Percentiles rank a stretch among this genome's conserved stretches.
Evolutionary conservation across 2,888 invertebrate species (phyloP).

Genomic region (Stenotaenia linearis): DNA sequence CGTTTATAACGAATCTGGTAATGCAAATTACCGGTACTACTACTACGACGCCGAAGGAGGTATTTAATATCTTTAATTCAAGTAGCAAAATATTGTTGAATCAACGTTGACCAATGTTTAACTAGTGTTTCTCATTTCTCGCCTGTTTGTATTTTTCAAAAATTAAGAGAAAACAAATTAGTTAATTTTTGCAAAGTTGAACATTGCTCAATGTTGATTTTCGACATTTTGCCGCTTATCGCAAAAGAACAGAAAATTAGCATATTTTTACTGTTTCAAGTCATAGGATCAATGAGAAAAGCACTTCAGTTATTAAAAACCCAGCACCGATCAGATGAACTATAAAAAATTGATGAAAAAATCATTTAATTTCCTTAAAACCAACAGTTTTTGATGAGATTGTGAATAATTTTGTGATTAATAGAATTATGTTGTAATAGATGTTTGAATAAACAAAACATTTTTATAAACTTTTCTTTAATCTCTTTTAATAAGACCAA

Average conservation of each 20-base stretch:
- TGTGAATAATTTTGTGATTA: no score
- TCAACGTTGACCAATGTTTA: no score
- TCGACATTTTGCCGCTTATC: no score
- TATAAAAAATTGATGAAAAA: not conserved
- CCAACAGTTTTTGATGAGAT: no score
- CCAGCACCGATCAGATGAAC: not conserved
- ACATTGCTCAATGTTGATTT: no score
- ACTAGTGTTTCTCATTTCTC: no score
- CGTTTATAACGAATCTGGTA: constrained; percentile 57
- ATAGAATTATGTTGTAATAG: not conserved
- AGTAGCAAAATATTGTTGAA: no score
- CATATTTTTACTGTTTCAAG: not conserved
- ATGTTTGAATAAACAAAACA: not conserved
- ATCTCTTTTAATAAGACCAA: no score
- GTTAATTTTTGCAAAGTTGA: no score
- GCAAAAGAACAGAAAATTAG: not conserved
- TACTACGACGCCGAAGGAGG: constrained; percentile 46
- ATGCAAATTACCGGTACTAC: constrained; percentile 56
- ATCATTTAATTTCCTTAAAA: not conserved
- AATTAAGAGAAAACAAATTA: no score
- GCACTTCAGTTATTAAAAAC: not conserved
- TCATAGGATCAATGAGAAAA: constrained; percentile 17
- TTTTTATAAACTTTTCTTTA: no score
- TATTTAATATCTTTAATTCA: constrained; percentile 12
- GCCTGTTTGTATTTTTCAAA: no score